Evolutionary conservation across 2,113 vertebrate species (phyloP).

Genomic region (Petaurus breviceps): DNA sequence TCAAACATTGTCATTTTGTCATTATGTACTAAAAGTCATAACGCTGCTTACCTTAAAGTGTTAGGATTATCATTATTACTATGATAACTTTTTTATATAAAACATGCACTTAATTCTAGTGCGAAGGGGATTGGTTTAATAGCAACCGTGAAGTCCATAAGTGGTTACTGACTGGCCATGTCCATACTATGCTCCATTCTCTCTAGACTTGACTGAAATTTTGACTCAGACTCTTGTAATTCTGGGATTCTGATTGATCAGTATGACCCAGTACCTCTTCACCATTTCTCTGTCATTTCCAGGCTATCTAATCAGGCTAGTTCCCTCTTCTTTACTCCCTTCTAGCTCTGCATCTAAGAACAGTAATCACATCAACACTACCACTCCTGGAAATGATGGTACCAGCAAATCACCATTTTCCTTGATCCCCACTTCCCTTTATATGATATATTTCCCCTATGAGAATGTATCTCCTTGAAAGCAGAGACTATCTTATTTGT

Average conservation of each 20-base stretch:
- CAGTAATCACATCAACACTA: not conserved
- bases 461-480: not conserved
- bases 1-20: not conserved
- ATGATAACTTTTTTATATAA: conserved; percentile 43
- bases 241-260: not conserved
- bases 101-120: conserved; percentile 56
- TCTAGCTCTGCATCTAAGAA: not conserved
- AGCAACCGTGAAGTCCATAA: conserved; percentile 59
- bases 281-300: not conserved
- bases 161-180: conserved; percentile 28
- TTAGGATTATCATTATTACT: not conserved
- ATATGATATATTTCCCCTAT: not conserved
- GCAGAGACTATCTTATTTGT: not conserved
- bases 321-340: not conserved
- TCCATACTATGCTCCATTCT: not conserved
- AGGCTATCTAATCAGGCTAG: not conserved
- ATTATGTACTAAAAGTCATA: not conserved
- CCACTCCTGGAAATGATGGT: not conserved
- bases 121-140: conserved; percentile 28
- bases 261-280: not conserved
- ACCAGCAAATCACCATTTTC: not conserved
- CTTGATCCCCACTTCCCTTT: not conserved
- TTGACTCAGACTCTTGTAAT: not conserved
- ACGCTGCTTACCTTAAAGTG: not conserved
- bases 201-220: not conserved